A percentile compares a stretch with the other conserved stretches of the same genome.
Evolutionary conservation across 2,797 vertebrate genomes (phyloP).

Genomic region (Enteromius afrohamiltoni): DNA sequence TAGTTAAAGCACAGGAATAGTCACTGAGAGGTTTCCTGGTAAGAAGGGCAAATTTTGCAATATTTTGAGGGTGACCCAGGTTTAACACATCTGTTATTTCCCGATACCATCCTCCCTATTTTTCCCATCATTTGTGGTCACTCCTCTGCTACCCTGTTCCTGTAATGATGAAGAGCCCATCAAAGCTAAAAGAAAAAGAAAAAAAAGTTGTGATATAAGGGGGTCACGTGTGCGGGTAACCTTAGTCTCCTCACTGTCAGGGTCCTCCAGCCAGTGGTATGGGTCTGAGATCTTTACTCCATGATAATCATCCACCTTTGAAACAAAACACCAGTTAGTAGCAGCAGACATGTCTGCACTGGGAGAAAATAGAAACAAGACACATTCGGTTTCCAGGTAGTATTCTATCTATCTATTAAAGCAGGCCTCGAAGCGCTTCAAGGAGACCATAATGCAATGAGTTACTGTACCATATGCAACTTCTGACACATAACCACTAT

Average conservation of each 20-base stretch:
- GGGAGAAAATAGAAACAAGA: background rate
- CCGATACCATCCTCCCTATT: background rate
- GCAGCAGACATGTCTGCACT: constrained; percentile 11
- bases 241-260: constrained; percentile 73
- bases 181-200: background rate
- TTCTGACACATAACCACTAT: background rate
- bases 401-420: background rate
- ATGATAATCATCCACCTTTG: constrained; percentile 76
- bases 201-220: background rate
- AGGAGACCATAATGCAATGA: background rate
- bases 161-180: background rate
- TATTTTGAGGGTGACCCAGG: background rate
- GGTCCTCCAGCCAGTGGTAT: constrained; percentile 78
- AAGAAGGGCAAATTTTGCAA: background rate
- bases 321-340: background rate
- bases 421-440: background rate
- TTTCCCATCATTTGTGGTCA: background rate
- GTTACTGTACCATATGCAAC: background rate
- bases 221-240: constrained; percentile 54
- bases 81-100: background rate
- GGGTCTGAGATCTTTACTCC: constrained; percentile 74
- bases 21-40: background rate
- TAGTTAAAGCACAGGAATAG: background rate
- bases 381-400: background rate
- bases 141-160: background rate